A percentile compares a stretch with the other conserved stretches of the same genome.
Evolutionary conservation across 2,888 invertebrate species (phyloP).

Genomic region (Ennomos quercinarius): DNA sequence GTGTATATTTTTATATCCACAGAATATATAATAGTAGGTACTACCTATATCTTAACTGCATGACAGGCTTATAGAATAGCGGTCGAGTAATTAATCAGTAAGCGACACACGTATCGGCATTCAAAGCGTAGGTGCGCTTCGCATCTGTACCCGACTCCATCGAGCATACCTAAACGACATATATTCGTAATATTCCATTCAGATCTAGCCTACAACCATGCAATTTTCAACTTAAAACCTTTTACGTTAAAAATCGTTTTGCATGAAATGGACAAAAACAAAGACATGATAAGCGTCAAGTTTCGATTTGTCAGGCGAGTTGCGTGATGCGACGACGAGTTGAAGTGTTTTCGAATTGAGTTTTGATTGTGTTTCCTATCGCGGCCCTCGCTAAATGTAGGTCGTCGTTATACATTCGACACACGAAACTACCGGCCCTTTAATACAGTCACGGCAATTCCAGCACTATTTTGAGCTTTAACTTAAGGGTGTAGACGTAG

Average conservation of each 20-base stretch:
- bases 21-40: too few relatives aligned
- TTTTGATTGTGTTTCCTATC: constrained; percentile 74
- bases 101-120: constrained; percentile 49
- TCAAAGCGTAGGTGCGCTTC: constrained; percentile 48
- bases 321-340: constrained; percentile 67
- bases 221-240: constrained; percentile 22
- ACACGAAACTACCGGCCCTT: constrained; percentile 63
- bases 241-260: constrained; percentile 1
- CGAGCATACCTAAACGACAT: constrained; percentile 39
- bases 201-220: constrained; percentile 10
- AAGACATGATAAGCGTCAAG: constrained; percentile 45
- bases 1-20: background rate
- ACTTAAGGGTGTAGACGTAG: constrained; percentile 24
- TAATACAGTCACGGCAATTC: constrained; percentile 23
- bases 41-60: background rate
- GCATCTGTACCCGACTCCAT: constrained; percentile 41
- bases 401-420: constrained; percentile 71
- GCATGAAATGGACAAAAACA: constrained; percentile 6
- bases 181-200: constrained; percentile 14
- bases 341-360: constrained; percentile 74
- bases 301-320: constrained; percentile 53
- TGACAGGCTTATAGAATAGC: constrained; percentile 4
- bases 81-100: constrained; percentile 54
- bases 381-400: constrained; percentile 63
- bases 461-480: constrained; percentile 15